A percentile compares a stretch with the other conserved stretches of the same genome.
Evolutionary conservation across 2,113 vertebrate species (phyloP).

Genomic region (Boleophthalmus pectinirostris): DNA sequence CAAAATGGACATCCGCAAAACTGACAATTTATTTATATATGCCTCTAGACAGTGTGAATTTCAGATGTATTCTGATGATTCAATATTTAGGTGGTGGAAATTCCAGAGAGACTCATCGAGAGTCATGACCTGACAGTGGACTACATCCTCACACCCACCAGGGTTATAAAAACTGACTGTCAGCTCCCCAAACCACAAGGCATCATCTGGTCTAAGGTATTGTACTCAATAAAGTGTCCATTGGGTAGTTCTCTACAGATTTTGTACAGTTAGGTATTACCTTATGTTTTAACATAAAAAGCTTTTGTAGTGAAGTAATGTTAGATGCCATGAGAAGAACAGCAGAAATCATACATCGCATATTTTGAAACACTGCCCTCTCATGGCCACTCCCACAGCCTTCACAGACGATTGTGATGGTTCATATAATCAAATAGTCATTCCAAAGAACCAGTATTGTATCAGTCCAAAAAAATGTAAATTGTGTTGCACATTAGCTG

Average conservation of each 20-base stretch:
- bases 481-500: neutral
- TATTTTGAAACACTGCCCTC: constrained; percentile 33
- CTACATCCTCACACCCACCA: constrained; percentile 92
- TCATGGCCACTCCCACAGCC: constrained; percentile 10
- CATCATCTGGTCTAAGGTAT: constrained; percentile 91
- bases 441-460: neutral
- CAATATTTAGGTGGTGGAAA: constrained; percentile 82
- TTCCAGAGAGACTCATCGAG: constrained; percentile 85
- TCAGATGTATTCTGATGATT: neutral
- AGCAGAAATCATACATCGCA: neutral
- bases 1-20: neutral
- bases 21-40: neutral
- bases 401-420: neutral
- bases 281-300: no score
- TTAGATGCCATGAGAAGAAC: no score
- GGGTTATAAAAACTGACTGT: constrained; percentile 84
- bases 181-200: constrained; percentile 81
- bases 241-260: neutral
- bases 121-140: constrained; percentile 93
- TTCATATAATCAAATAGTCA: neutral
- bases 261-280: no score
- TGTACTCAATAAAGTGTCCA: neutral
- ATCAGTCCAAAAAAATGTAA: neutral
- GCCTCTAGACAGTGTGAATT: neutral
- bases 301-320: no score